Evolutionary conservation across 92 coral and sea anemone genomes (phyloP).

Genomic region (Bergia sp.): DNA sequence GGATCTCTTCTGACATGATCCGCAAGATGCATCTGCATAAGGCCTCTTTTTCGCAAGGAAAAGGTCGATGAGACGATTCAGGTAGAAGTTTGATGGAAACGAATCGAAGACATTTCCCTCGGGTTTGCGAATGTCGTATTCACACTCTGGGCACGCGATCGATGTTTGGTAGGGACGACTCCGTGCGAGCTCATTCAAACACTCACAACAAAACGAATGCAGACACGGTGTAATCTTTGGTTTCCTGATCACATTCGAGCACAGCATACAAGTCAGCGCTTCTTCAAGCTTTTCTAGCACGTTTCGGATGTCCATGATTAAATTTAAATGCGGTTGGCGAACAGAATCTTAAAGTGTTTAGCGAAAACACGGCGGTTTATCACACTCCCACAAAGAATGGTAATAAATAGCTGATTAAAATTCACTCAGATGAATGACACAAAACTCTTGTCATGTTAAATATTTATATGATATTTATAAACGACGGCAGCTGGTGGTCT

Average conservation of each 20-base stretch:
- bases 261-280: slow-evolving; percentile 69
- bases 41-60: slow-evolving; percentile 77
- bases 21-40: slow-evolving; percentile 79
- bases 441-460: slow-evolving; percentile 63
- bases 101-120: slow-evolving; percentile 79
- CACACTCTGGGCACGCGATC: slow-evolving; percentile 83
- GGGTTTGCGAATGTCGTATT: slow-evolving; percentile 80
- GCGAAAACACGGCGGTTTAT: background rate
- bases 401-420: slow-evolving; percentile 51
- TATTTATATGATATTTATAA: slow-evolving; percentile 52
- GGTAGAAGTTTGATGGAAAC: slow-evolving; percentile 76
- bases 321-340: slow-evolving; percentile 1
- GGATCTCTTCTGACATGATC: slow-evolving; percentile 78
- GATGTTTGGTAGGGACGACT: slow-evolving; percentile 83
- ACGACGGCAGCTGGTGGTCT: slow-evolving; percentile 36
- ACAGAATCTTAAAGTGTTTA: background rate
- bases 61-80: slow-evolving; percentile 76
- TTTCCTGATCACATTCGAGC: slow-evolving; percentile 79
- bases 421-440: slow-evolving; percentile 50
- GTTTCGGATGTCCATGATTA: slow-evolving; percentile 71
- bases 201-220: slow-evolving; percentile 89
- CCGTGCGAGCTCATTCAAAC: slow-evolving; percentile 76
- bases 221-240: slow-evolving; percentile 91
- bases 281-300: slow-evolving; percentile 80
- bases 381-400: slow-evolving; percentile 19